A percentile compares a stretch with the other conserved stretches of the same genome.
Evolutionary conservation across 1,140 invertebrate species (phyloP).

Genomic region (Popillia japonica): DNA sequence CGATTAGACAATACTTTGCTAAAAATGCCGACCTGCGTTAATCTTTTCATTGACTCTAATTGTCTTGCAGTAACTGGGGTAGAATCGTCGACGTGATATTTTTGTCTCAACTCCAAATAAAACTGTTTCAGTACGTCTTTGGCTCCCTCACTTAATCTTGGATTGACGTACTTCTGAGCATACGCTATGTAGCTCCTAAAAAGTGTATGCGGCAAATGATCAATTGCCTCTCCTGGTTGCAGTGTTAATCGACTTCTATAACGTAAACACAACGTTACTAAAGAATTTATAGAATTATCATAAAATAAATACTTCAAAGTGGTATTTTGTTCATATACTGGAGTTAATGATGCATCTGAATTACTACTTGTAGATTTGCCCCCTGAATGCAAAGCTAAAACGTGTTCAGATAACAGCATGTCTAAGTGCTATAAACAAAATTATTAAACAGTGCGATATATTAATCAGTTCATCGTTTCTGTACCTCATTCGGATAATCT

Average conservation of each 20-base stretch:
- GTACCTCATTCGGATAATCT: constrained; percentile 82
- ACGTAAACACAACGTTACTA: constrained; percentile 38
- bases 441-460: neutral
- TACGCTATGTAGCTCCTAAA: constrained; percentile 92
- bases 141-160: constrained; percentile 77
- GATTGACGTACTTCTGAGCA: constrained; percentile 87
- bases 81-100: constrained; percentile 64
- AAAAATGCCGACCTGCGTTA: constrained; percentile 75
- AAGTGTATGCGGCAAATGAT: constrained; percentile 77
- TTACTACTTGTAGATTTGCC: neutral
- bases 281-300: neutral
- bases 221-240: constrained; percentile 68
- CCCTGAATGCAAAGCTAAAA: constrained; percentile 77
- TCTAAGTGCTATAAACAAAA: constrained; percentile 69
- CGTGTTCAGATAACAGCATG: constrained; percentile 80
- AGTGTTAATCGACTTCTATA: constrained; percentile 64
- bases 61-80: constrained; percentile 85
- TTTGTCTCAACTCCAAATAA: constrained; percentile 80
- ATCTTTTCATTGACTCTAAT: constrained; percentile 85
- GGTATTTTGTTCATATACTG: neutral
- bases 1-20: neutral
- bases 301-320: constrained; percentile 16
- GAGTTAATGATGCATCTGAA: neutral
- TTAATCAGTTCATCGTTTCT: constrained; percentile 30
- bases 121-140: constrained; percentile 77